These are phyloP conservation scores for Sipha maydis DNA, from an alignment of 2,888 invertebrate genomes.

Conservation along the genomic window DNA sequence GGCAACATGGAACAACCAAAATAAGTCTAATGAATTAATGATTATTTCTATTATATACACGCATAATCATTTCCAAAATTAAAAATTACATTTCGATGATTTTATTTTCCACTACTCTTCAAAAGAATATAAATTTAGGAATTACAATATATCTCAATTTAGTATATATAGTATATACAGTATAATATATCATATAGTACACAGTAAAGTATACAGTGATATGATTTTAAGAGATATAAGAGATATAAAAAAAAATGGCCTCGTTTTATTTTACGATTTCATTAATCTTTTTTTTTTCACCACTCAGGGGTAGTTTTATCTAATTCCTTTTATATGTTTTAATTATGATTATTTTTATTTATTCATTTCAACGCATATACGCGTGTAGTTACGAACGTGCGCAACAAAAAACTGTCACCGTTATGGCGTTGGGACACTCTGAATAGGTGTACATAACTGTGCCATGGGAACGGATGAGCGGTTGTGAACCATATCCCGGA, in stretches of 20 bases:
- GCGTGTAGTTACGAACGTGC: neutral
- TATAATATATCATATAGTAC: too few relatives aligned
- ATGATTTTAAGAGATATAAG: neutral
- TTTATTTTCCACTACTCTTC: neutral
- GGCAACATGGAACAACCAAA: slow-evolving; percentile 39
- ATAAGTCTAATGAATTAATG: slow-evolving; percentile 39
- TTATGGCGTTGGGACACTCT: neutral
- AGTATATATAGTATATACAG: too few relatives aligned
- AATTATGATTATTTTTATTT: slow-evolving; percentile 14
- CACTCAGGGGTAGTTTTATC: neutral
- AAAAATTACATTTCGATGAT: neutral
- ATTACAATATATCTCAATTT: too few relatives aligned
- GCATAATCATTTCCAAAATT: slow-evolving; percentile 18
- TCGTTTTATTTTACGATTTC: slow-evolving; percentile 20
- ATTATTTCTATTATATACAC: slow-evolving; percentile 3
- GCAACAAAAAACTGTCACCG: neutral
- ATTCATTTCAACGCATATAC: neutral
- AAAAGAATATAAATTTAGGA: neutral
- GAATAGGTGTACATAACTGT: neutral
- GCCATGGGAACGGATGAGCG: slow-evolving; percentile 59
- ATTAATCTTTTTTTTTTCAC: slow-evolving; percentile 13
- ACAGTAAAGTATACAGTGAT: neutral
- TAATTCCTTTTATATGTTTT: slow-evolving; percentile 13
- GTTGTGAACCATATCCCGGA: slow-evolving; percentile 58
- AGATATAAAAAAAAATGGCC: slow-evolving; percentile 14